phyloP scores from a whole-genome alignment of 2,113 vertebrate genomes.

The Chloebia gouldiae region DNA sequence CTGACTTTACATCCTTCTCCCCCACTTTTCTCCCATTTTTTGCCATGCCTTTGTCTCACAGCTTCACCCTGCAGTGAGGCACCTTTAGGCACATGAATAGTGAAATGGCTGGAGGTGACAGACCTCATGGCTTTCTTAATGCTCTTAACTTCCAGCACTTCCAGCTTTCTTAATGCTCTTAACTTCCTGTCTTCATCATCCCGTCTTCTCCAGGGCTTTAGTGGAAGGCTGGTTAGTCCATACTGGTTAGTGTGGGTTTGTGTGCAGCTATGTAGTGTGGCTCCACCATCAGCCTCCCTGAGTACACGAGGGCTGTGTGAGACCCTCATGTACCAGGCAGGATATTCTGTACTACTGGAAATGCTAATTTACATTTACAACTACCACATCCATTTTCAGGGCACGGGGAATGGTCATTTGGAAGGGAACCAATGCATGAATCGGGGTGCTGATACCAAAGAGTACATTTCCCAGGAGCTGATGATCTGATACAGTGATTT shows the following conservation, averaged over 20 bases:
- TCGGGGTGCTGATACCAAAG: neutral
- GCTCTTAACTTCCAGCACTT: neutral
- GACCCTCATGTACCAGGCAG: neutral
- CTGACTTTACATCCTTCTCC: neutral
- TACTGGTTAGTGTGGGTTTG: neutral
- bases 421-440: neutral
- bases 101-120: neutral
- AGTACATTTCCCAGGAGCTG: neutral
- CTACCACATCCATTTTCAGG: neutral
- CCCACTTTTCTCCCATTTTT: neutral
- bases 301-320: neutral
- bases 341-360: neutral
- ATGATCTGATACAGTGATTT: neutral
- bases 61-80: neutral
- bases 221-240: neutral
- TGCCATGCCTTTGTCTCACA: neutral
- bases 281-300: neutral
- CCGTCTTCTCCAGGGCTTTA: neutral
- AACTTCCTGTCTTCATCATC: neutral
- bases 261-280: neutral
- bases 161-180: neutral
- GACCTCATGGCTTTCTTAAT: neutral
- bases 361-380: neutral
- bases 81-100: neutral
- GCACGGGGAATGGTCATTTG: neutral